A percentile compares a stretch with the other conserved stretches of the same genome.
phyloP scores from a whole-genome alignment of 1,140 invertebrate species.

The Stegodyphus mimosarum region DNA sequence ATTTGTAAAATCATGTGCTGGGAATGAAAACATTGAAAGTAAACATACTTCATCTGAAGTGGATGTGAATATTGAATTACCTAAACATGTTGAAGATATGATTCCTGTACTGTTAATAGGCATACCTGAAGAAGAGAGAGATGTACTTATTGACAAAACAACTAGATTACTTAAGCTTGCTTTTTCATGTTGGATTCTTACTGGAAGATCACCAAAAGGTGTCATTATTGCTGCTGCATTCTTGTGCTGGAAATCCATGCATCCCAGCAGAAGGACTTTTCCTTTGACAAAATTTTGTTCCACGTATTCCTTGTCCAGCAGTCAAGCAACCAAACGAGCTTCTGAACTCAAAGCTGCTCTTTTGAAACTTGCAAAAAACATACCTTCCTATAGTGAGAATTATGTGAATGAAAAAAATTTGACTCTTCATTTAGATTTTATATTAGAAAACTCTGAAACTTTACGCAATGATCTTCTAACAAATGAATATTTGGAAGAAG shows the following conservation, averaged over 20 bases:
- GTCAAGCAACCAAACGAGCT: background rate
- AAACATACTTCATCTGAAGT: background rate
- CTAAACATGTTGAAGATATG: background rate
- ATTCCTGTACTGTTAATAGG: background rate
- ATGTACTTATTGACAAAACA: constrained; percentile 6
- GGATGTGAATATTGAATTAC: background rate
- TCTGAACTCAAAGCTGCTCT: constrained; percentile 15
- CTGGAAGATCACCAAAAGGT: constrained; percentile 15
- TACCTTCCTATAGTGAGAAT: constrained; percentile 21
- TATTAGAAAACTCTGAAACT: constrained; percentile 26
- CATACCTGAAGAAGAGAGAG: background rate
- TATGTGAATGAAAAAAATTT: constrained; percentile 37
- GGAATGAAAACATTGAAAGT: background rate
- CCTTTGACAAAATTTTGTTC: constrained; percentile 13
- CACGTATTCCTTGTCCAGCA: background rate
- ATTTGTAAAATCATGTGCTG: background rate
- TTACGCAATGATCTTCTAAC: constrained; percentile 22
- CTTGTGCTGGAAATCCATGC: constrained; percentile 40
- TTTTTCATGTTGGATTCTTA: constrained; percentile 14
- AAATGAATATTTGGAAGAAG: constrained; percentile 8
- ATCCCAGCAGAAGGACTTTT: background rate
- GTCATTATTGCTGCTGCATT: constrained; percentile 13
- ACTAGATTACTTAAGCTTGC: constrained; percentile 14
- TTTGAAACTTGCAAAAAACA: constrained; percentile 18
- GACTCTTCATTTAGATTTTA: constrained; percentile 9